Conservation (phyloP, 1,140 invertebrate genomes). For the Drosophila fuyamai region DNA sequence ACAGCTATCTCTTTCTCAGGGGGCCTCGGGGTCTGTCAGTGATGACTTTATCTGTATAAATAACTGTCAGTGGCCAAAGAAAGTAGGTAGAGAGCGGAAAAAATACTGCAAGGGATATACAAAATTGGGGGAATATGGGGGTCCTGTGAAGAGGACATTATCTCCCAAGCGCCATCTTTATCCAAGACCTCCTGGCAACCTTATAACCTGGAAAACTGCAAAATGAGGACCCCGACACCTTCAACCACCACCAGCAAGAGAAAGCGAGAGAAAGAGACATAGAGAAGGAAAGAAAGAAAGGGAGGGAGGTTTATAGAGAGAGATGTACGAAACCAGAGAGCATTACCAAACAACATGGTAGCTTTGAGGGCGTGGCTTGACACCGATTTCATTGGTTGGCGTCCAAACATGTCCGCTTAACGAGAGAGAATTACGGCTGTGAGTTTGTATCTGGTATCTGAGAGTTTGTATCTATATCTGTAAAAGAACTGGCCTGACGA, state of each 20-base stretch:
- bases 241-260: slow-evolving; percentile 31
- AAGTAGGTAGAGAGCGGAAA: slow-evolving; percentile 21
- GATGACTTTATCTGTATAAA: slow-evolving; percentile 84
- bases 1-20: slow-evolving; percentile 22
- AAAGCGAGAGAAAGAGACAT: slow-evolving; percentile 26
- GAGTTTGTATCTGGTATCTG: not conserved
- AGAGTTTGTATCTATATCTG: slow-evolving; percentile 17
- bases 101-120: slow-evolving; percentile 12
- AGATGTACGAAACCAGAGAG: slow-evolving; percentile 27
- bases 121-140: not conserved
- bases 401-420: slow-evolving; percentile 52
- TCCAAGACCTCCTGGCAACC: slow-evolving; percentile 48
- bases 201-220: slow-evolving; percentile 37
- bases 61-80: slow-evolving; percentile 68
- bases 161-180: slow-evolving; percentile 66
- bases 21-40: slow-evolving; percentile 67
- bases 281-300: slow-evolving; percentile 20
- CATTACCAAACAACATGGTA: slow-evolving; percentile 24
- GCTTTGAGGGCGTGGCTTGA: slow-evolving; percentile 37
- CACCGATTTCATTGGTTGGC: slow-evolving; percentile 39
- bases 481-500: slow-evolving; percentile 20
- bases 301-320: slow-evolving; percentile 29
- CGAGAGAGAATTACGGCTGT: not conserved
- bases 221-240: slow-evolving; percentile 32
- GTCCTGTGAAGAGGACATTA: slow-evolving; percentile 15